Base-by-base conservation (phyloP, 1,140 invertebrate species). In the Archegozetes longisetosus region DNA sequence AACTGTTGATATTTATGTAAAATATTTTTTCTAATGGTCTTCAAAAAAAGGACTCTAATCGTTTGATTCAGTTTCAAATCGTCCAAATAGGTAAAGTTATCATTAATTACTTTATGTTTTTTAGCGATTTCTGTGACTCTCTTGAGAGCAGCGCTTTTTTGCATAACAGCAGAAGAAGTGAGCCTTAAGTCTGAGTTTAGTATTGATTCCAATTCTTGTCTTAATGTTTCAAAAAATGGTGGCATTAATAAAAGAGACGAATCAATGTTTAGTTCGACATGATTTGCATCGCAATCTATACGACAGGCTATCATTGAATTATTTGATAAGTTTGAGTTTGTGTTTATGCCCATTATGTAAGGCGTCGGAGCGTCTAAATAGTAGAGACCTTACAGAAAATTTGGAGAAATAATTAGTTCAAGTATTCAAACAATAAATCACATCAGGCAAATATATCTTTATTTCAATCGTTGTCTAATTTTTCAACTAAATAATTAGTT, bases 351-450 rank as follows among this genome's bases (percentile, higher is more conserved):
- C 94, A 98, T 98, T 57, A 99, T 84, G 73, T 94, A 99, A 20
- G 96, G 95, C 27, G 98, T 94, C 0, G 96, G 96, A 13, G 96
- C 95, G 76, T 99, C 95, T 14, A 99, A 77, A 75, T 98, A 99
- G 70, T 97, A 91, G 66, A 90, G 83, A 40, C 67, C 32, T 40
- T 6, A n/a, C n/a, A n/a, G n/a, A n/a, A n/a, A 17, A 40, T 40
- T 40, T 40, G 32, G 32, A 40, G 17, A 40, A n/a, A n/a, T n/a
- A n/a, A n/a, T n/a, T n/a, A n/a, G n/a, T n/a, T n/a, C n/a, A n/a
- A n/a, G n/a, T n/a, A n/a, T n/a, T n/a, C n/a, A n/a, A n/a, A n/a
- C n/a, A n/a, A n/a, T n/a, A n/a, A n/a, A n/a, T n/a, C n/a, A n/a
- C n/a, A n/a, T n/a, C n/a, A n/a, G n/a, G n/a, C n/a, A n/a, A n/a